These are phyloP conservation scores for Synanceia verrucosa DNA, from an alignment of 2,797 vertebrate genomes.

Conservation along the genomic window DNA sequence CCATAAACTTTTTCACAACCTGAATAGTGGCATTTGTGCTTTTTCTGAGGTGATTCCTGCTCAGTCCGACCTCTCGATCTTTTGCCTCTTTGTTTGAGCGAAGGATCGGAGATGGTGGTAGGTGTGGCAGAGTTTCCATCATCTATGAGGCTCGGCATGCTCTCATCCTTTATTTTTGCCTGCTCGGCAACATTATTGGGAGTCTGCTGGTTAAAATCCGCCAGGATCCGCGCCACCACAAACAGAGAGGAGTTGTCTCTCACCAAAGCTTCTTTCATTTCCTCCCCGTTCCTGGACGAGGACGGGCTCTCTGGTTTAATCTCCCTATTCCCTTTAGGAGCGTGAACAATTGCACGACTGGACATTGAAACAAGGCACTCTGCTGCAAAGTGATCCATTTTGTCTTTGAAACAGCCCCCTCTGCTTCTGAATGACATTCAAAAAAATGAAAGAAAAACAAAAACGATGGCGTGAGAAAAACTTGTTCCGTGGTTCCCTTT, in stretches of 20 bases:
- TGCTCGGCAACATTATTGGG: conserved; percentile 84
- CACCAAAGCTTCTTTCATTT: conserved; percentile 84
- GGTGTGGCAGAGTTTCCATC: conserved; percentile 94
- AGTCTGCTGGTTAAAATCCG: conserved; percentile 96
- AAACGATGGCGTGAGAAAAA: conserved; percentile 58
- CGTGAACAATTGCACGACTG: conserved; percentile 92
- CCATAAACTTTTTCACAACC: conserved; percentile 99
- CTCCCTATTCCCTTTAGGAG: conserved; percentile 85
- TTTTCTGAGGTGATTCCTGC: conserved; percentile 93
- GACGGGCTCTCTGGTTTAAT: conserved; percentile 82
- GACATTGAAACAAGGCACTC: conserved; percentile 99
- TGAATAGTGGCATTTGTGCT: conserved; percentile 98
- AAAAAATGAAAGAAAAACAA: conserved; percentile 41
- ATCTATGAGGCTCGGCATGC: conserved; percentile 77
- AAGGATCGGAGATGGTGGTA: conserved; percentile 87
- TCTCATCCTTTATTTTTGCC: conserved; percentile 84
- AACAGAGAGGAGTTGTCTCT: conserved; percentile 94
- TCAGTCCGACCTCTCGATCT: conserved; percentile 89
- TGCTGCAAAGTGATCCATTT: conserved; percentile 98
- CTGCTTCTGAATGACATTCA: conserved; percentile 80
- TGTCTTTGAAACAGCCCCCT: conserved; percentile 77
- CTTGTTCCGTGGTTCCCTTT: conserved; percentile 83
- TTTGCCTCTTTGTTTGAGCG: conserved; percentile 95
- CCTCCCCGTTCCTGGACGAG: conserved; percentile 82
- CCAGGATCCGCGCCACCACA: conserved; percentile 95